A percentile compares a stretch with the other conserved stretches of the same genome.
Evolutionary conservation across 2,888 invertebrate genomes (phyloP).

Genomic region (Eilema sororculum): DNA sequence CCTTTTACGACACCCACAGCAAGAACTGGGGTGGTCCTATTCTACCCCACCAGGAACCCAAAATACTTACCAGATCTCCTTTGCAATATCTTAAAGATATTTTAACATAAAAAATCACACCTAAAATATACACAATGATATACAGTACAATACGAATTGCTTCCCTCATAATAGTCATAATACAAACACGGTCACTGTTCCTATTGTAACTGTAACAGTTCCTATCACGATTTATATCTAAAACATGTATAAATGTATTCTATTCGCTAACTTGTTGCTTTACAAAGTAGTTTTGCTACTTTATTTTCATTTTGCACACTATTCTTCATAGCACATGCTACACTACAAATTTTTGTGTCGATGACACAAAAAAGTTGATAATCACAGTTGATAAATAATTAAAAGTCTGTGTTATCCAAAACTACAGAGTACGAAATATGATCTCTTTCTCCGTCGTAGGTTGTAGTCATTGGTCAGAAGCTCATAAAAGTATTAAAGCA

Average conservation of each 20-base stretch:
- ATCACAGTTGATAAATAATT: no score
- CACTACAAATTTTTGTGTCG: background rate
- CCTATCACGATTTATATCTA: background rate
- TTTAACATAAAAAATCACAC: background rate
- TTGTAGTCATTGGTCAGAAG: no score
- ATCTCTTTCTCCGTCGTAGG: no score
- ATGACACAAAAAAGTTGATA: background rate
- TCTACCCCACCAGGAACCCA: no score
- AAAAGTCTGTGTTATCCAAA: no score
- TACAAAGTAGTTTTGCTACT: background rate
- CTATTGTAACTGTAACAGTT: background rate
- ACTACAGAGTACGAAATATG: no score
- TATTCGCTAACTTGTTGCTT: background rate
- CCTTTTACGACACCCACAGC: no score
- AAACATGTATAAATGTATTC: background rate
- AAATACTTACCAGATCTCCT: conserved; percentile 7
- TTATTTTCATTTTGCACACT: background rate
- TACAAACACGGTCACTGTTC: background rate
- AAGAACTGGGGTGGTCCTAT: no score
- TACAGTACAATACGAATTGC: background rate
- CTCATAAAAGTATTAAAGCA: no score
- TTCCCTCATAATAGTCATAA: conserved; percentile 9
- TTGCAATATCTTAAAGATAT: background rate
- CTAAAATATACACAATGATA: background rate
- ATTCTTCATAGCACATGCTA: background rate